Base-by-base conservation (phyloP, 2,113 vertebrate genomes). In the Cyprinus carpio region DNA sequence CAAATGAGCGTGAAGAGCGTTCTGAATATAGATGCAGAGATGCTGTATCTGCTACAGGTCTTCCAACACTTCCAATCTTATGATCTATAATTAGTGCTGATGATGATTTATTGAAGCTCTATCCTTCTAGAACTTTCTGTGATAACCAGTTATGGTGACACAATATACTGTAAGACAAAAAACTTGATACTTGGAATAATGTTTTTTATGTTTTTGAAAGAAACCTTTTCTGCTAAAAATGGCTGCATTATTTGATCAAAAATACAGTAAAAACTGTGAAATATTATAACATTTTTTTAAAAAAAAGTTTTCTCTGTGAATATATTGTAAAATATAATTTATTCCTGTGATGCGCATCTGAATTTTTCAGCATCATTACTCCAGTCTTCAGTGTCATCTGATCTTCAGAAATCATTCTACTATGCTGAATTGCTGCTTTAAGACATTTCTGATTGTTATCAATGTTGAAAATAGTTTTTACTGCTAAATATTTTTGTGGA, bases 21-120 rank as follows among this genome's bases (percentile, higher is more conserved):
- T 87, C 80, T 88, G 88, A 89, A 91, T 92, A 90, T 80, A 90
- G 69, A 72, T 11, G 3, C 20, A 74, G 71, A 46, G 23, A 40
- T 25, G 40, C 1, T 71, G 23, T 46, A 15, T 25, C 37, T 40
- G 71, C 23, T 46, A 10, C 37, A n/a, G 71, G 12, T 74, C 23
- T 7, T 46, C 20, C 37, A n/a, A 69, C 31, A 20, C 18, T 69
- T 69, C 7, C 3, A 4, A 71, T 37, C 11, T 25, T 74, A 25
- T 75, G 23, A 15, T 46, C 71, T 75, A 15, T 75, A 75, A 75
- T 75, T 75, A 75, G 71, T 46, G 71, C 5, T 15, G 71, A 75
- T 60, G 71, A 27, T 49, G 71, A 91, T 87, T 87, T 40, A 71
- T 23, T n/a, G 34, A 40, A n/a, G 10, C 18, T 71, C 31, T 10